A percentile compares a stretch with the other conserved stretches of the same genome.
Evolutionary conservation across 2,888 invertebrate genomes (phyloP).

Genomic region (Trichacis sp.): DNA sequence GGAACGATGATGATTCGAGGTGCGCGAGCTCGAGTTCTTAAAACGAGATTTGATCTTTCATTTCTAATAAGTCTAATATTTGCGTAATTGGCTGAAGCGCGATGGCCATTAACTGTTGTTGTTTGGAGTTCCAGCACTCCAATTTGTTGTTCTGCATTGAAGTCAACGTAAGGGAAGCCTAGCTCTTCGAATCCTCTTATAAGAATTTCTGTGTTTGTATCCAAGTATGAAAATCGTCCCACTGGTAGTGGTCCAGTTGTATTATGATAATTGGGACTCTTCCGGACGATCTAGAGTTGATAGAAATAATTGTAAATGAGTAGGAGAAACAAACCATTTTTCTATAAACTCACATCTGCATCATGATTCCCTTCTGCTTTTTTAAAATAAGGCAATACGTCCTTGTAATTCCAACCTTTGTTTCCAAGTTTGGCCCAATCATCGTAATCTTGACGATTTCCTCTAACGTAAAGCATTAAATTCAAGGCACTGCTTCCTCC

Average conservation of each 20-base stretch:
- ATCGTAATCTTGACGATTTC: too few species aligned
- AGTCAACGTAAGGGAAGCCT: conserved; percentile 74
- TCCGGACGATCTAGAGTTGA: conserved; percentile 50
- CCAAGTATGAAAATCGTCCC: conserved; percentile 75
- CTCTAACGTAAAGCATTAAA: too few species aligned
- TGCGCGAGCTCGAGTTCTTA: conserved; percentile 71
- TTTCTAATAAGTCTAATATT: too few species aligned
- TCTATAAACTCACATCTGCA: too few species aligned
- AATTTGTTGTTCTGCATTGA: conserved; percentile 73
- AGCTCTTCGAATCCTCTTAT: conserved; percentile 75
- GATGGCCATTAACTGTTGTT: conserved; percentile 73
- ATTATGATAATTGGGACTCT: conserved; percentile 72
- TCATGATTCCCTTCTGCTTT: too few species aligned
- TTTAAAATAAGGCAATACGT: too few species aligned
- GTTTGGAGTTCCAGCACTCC: too few species aligned
- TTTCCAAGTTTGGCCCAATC: too few species aligned
- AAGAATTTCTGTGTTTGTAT: conserved; percentile 72
- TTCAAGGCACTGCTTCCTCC: too few species aligned
- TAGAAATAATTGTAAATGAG: too few species aligned
- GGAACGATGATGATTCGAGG: conserved; percentile 71
- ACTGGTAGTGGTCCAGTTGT: conserved; percentile 76
- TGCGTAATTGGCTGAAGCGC: conserved; percentile 75
- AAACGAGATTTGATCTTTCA: conserved; percentile 68
- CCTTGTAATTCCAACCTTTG: too few species aligned
- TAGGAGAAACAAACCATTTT: too few species aligned